Conservation (phyloP, 2,797 vertebrate genomes). For the Anguilla obscura region DNA sequence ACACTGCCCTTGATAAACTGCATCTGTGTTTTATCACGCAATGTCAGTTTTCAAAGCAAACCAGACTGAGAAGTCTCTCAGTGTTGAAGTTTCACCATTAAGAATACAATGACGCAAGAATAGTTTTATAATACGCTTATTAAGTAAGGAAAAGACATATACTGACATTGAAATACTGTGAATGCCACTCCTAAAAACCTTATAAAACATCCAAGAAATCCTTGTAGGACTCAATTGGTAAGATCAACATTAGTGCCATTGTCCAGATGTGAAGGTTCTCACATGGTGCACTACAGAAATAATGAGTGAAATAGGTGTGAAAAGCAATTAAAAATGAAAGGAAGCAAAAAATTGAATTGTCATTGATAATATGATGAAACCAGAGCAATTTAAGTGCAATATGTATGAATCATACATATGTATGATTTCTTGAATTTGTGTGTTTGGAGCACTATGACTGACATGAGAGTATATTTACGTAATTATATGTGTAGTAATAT, state of each 20-base stretch:
- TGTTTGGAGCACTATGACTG: background rate
- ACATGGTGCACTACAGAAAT: background rate
- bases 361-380: background rate
- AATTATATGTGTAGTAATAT: background rate
- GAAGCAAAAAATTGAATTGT: background rate
- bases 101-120: background rate
- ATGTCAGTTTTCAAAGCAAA: conserved; percentile 67
- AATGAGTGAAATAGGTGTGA: background rate
- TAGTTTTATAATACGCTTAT: background rate
- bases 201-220: background rate
- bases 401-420: background rate
- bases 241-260: background rate
- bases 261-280: background rate
- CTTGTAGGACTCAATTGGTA: background rate
- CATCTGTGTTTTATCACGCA: conserved; percentile 71
- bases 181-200: background rate
- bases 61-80: conserved; percentile 44
- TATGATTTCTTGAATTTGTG: background rate
- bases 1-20: conserved; percentile 61
- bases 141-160: background rate
- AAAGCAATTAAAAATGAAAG: background rate
- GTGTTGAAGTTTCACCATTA: conserved; percentile 61
- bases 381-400: background rate
- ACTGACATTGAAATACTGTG: background rate
- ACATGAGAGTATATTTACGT: background rate